Conservation (phyloP, 2,113 vertebrate genomes). For the Hoplias malabaricus region DNA sequence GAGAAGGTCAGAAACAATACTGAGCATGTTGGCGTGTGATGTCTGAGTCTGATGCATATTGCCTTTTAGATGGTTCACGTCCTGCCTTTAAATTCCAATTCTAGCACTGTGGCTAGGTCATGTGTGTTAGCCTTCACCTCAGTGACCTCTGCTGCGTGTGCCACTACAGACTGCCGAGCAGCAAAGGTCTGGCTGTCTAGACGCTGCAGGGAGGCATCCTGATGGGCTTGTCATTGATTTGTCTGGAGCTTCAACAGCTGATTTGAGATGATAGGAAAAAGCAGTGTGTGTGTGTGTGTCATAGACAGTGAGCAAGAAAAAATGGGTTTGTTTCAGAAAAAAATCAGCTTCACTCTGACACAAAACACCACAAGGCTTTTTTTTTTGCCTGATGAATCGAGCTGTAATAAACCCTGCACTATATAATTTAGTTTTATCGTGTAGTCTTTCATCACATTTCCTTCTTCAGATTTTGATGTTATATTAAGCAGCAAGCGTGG, state of each 20-base stretch:
- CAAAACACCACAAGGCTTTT: background rate
- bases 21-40: background rate
- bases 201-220: conserved; percentile 34
- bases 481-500: background rate
- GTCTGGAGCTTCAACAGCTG: conserved; percentile 44
- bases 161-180: conserved; percentile 34
- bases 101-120: conserved; percentile 8
- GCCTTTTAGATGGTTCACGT: background rate
- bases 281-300: background rate
- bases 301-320: background rate
- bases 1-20: background rate
- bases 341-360: background rate
- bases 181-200: conserved; percentile 49
- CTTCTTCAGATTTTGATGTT: background rate
- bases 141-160: conserved; percentile 30
- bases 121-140: conserved; percentile 35
- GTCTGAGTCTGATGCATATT: background rate
- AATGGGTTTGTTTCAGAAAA: background rate
- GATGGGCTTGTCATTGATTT: conserved; percentile 47
- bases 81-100: background rate
- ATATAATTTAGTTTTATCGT: background rate
- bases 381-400: background rate
- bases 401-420: background rate
- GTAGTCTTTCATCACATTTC: background rate
- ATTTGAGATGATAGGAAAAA: conserved; percentile 29